These are phyloP conservation scores for Orthonychiurus folsomi DNA, from an alignment of 2,888 invertebrate genomes.

Conservation along the genomic window DNA sequence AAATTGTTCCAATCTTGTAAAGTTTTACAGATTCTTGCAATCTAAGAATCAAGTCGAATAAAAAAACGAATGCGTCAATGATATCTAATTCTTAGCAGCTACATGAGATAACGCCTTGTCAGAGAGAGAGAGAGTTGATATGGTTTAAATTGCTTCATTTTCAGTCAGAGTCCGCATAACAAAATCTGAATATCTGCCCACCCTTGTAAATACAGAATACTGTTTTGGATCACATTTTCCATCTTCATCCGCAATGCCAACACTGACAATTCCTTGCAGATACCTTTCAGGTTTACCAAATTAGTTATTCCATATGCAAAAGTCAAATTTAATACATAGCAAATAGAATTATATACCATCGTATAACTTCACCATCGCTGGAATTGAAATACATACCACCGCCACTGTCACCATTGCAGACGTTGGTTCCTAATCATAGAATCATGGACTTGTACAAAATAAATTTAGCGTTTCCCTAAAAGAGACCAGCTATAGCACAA, in stretches of 20 bases:
- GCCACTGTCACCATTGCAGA: conserved; percentile 37
- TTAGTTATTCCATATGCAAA: too few species aligned
- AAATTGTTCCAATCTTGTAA: too few species aligned
- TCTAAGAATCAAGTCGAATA: neutral
- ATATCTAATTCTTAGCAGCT: neutral
- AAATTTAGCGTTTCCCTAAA: neutral
- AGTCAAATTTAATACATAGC: too few species aligned
- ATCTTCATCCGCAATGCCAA: conserved; percentile 24
- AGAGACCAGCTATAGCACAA: too few species aligned
- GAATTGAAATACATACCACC: conserved; percentile 23
- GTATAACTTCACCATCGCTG: conserved; percentile 11
- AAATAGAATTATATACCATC: too few species aligned
- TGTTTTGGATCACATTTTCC: conserved; percentile 33
- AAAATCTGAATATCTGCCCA: conserved; percentile 35
- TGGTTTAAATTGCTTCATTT: conserved; percentile 12
- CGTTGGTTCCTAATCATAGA: conserved; percentile 21
- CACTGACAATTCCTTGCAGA: conserved; percentile 32
- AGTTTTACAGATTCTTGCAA: too few species aligned
- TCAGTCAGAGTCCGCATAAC: conserved; percentile 20
- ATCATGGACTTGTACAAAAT: neutral
- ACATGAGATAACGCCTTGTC: conserved; percentile 4
- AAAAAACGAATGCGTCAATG: neutral
- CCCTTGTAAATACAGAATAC: conserved; percentile 30
- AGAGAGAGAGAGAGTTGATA: too few species aligned
- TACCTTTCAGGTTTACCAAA: too few species aligned